These are phyloP conservation scores for Euura saliciscinereae DNA, from an alignment of 1,140 invertebrate genomes.

Conservation along the genomic window DNA sequence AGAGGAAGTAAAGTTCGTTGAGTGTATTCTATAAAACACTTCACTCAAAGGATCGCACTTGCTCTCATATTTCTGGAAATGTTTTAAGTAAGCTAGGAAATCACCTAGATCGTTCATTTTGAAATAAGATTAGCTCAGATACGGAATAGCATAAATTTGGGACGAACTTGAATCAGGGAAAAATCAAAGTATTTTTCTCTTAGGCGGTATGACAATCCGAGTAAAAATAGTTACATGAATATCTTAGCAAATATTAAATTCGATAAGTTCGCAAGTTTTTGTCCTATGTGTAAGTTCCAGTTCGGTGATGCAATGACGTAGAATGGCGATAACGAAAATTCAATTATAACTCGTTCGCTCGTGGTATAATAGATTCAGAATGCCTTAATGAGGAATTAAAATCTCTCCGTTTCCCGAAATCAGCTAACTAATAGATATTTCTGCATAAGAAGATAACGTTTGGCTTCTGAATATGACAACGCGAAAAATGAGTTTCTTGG, in stretches of 20 bases:
- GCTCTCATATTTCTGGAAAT: background rate
- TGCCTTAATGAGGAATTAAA: background rate
- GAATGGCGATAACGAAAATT: conserved; percentile 44
- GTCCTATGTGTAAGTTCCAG: background rate
- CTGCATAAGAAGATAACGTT: too few species aligned
- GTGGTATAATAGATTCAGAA: background rate
- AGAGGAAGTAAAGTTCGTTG: background rate
- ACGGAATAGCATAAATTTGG: background rate
- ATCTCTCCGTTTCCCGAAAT: background rate
- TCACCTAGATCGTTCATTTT: background rate
- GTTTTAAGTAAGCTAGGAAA: background rate
- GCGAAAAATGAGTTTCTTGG: too few species aligned
- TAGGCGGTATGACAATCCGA: too few species aligned
- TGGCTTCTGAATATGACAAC: too few species aligned
- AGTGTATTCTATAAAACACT: background rate
- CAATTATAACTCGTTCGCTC: conserved; percentile 16
- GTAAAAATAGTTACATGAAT: too few species aligned
- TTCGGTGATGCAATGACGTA: conserved; percentile 37
- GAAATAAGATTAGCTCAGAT: background rate
- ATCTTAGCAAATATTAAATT: background rate
- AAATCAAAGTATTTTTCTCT: too few species aligned
- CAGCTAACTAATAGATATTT: background rate
- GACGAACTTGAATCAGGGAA: background rate
- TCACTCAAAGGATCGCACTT: background rate
- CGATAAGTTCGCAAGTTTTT: conserved; percentile 6